These are phyloP conservation scores for Peromyscus melanophrys DNA, from an alignment of 2,797 vertebrate species.

Conservation along the genomic window DNA sequence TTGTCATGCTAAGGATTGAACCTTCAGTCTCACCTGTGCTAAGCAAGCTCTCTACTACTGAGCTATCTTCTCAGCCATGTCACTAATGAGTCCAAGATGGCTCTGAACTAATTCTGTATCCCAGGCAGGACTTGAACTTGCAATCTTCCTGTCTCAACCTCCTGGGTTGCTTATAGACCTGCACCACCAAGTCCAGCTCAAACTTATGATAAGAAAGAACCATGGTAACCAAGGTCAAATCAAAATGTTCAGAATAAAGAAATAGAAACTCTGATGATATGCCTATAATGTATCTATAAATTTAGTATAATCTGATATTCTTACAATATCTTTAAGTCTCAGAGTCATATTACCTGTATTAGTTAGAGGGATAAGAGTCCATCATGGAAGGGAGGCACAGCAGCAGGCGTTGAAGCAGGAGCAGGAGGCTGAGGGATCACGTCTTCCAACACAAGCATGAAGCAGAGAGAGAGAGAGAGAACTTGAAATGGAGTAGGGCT, in stretches of 20 bases:
- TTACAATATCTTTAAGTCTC: neutral
- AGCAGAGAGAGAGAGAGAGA: neutral
- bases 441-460: neutral
- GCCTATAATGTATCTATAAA: neutral
- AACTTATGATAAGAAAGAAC: neutral
- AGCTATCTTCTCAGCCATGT: neutral
- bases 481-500: neutral
- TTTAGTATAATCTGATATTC: neutral
- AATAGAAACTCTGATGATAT: neutral
- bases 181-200: neutral
- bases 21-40: neutral
- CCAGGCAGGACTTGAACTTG: neutral
- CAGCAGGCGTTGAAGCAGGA: neutral
- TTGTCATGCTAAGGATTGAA: too few relatives aligned
- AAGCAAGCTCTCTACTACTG: neutral
- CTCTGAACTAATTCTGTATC: neutral
- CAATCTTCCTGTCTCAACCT: neutral
- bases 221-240: neutral
- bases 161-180: neutral
- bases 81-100: neutral
- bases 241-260: constrained; percentile 23
- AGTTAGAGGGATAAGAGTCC: neutral
- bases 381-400: neutral
- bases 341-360: neutral
- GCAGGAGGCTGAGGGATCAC: neutral